Base-by-base conservation (phyloP, 2,888 invertebrate genomes). In the Aphrophora alni region DNA sequence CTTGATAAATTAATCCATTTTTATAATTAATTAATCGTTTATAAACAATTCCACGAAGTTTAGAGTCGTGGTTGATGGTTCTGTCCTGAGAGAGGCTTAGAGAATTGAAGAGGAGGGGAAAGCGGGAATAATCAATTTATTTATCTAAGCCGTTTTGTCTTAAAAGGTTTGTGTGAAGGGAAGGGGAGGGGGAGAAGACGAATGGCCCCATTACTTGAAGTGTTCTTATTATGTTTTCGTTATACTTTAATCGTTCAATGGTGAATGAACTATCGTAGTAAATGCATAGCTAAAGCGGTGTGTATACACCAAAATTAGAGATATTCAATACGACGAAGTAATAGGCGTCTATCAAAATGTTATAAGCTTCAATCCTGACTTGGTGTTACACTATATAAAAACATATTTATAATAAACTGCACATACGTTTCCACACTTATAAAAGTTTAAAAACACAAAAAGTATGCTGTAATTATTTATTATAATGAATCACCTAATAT, bases 101-200 rank as follows among this genome's bases (percentile, higher is more conserved):
- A 21, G 59, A 14, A 4, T 44, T 44, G 8, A 33, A 44, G 44
- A 44, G 44, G 14, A n/a, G n/a, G n/a, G n/a, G n/a, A n/a, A n/a
- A n/a, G n/a, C n/a, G n/a, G 59, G 10, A 21, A 59, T 59, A 59
- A 59, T 59, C 59, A 14, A 59, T 59, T 59, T 59, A 59, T 59
- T 59, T 59, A 59, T 59, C 59, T n/a, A 21, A 59, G 59, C 59
- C 59, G 59, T 59, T 59, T 59, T 59, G 59, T 59, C 59, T 59
- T 59, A 59, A 59, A 59, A 59, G 59, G 59, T 59, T 59, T 59
- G 21, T 21, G 1, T 59, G n/a, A 2, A 59, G 59, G n/a, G 59
- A 21, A n/a, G 3, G 4, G n/a, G n/a, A 59, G 59, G n/a, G 59
- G 10, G 21, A 21, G 4, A 59, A 59, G 59, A 59, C 59, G 10